A percentile compares a stretch with the other conserved stretches of the same genome.
Evolutionary conservation across 2,888 invertebrate genomes (phyloP).

Genomic region (Hyles lineata): DNA sequence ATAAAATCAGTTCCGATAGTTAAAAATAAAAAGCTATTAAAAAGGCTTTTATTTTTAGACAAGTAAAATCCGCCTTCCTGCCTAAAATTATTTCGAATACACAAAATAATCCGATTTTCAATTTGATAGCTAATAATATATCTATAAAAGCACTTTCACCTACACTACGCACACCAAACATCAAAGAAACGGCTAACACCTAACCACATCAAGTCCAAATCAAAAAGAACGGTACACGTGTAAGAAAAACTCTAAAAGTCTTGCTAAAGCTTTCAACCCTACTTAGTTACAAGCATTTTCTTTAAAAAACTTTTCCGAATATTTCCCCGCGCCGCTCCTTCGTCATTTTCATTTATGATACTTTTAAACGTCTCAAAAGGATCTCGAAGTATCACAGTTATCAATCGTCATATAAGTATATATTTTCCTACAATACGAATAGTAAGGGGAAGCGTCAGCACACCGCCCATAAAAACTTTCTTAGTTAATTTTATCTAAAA

Average conservation of each 20-base stretch:
- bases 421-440: conserved; percentile 59
- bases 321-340: background rate
- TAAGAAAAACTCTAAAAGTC: conserved; percentile 65
- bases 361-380: conserved; percentile 55
- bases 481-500: background rate
- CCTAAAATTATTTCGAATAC: background rate
- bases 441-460: background rate
- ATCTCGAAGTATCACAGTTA: conserved; percentile 71
- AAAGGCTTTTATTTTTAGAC: too few species aligned
- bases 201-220: conserved; percentile 55
- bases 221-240: conserved; percentile 50
- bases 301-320: conserved; percentile 1
- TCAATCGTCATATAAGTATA: conserved; percentile 66
- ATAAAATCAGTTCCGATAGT: background rate
- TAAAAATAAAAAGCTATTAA: background rate
- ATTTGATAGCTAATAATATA: conserved; percentile 27
- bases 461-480: background rate
- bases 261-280: conserved; percentile 73
- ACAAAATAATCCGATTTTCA: conserved; percentile 9
- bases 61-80: too few species aligned
- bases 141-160: conserved; percentile 80
- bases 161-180: conserved; percentile 80
- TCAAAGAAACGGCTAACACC: conserved; percentile 69
- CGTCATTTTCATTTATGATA: conserved; percentile 16
- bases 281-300: conserved; percentile 41